phyloP scores from a whole-genome alignment of 2,888 invertebrate species.

The Cataglyphis livida region DNA sequence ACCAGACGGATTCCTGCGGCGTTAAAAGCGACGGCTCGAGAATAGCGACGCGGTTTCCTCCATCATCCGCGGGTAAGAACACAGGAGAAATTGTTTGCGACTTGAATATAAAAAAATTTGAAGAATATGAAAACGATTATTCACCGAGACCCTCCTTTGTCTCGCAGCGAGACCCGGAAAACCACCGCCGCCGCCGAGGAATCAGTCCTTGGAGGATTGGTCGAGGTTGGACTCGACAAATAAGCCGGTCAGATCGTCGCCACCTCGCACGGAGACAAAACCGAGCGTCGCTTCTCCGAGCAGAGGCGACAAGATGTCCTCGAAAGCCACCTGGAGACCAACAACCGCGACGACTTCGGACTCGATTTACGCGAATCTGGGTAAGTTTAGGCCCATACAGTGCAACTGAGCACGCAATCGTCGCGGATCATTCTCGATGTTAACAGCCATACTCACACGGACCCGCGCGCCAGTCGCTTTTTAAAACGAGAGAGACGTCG shows the following conservation, averaged over 20 bases:
- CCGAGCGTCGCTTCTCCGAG: constrained; percentile 82
- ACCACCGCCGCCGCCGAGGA: constrained; percentile 92
- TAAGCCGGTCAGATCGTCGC: constrained; percentile 91
- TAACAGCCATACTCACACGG: constrained; percentile 77
- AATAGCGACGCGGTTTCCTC: constrained; percentile 62
- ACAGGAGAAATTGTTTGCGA: constrained; percentile 4
- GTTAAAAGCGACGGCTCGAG: constrained; percentile 61
- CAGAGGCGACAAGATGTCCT: constrained; percentile 71
- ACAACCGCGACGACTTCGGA: constrained; percentile 77
- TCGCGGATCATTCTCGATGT: constrained; percentile 71
- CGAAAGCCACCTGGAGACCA: constrained; percentile 73
- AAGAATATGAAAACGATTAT: background rate
- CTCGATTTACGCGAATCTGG: constrained; percentile 92
- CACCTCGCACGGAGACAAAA: constrained; percentile 86
- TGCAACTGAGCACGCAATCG: constrained; percentile 82
- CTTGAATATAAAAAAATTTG: background rate
- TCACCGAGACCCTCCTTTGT: background rate
- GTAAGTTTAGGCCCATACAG: constrained; percentile 87
- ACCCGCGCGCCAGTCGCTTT: constrained; percentile 72
- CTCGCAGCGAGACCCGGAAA: constrained; percentile 87
- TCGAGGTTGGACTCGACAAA: constrained; percentile 85
- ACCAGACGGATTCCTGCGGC: constrained; percentile 79
- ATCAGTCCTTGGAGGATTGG: constrained; percentile 86
- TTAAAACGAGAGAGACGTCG: constrained; percentile 47
- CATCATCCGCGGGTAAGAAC: constrained; percentile 70